Conservation (phyloP, 2,888 invertebrate species). For the Drosophila acutilabella region DNA sequence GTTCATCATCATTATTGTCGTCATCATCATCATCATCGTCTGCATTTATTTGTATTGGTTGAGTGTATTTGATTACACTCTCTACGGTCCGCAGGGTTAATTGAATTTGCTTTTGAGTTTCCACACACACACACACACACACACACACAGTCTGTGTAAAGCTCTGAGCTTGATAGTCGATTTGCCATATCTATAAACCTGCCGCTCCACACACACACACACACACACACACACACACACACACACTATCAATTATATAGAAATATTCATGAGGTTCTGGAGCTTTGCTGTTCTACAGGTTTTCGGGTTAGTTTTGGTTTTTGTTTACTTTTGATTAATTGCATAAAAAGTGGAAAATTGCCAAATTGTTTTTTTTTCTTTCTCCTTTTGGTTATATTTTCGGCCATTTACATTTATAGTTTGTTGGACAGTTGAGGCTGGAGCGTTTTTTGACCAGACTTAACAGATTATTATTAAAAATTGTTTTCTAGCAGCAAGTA, state of each 20-base stretch:
- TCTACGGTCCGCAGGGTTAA: constrained; percentile 77
- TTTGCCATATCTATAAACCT: constrained; percentile 54
- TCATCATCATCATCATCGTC: constrained; percentile 30
- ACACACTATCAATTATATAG: not conserved
- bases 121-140: constrained; percentile 31
- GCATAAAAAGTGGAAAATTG: constrained; percentile 62
- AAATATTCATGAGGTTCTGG: constrained; percentile 45
- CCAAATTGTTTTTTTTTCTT: constrained; percentile 41
- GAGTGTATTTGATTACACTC: constrained; percentile 81
- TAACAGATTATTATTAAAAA: not conserved
- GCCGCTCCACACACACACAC: constrained; percentile 5
- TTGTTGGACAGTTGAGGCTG: constrained; percentile 25
- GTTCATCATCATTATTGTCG: constrained; percentile 27
- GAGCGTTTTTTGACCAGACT: not conserved
- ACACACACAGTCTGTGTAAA: constrained; percentile 1
- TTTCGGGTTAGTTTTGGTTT: constrained; percentile 10
- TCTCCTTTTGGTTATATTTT: constrained; percentile 24
- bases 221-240: too few relatives aligned
- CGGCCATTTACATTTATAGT: constrained; percentile 46
- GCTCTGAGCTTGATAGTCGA: constrained; percentile 28
- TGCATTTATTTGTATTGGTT: constrained; percentile 75
- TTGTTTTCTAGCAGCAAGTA: too few relatives aligned
- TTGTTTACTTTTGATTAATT: constrained; percentile 62
- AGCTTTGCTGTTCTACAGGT: constrained; percentile 3
- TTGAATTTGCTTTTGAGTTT: constrained; percentile 78